Evolutionary conservation across 2,113 vertebrate genomes (phyloP).

Genomic region (Tapirus terrestris): DNA sequence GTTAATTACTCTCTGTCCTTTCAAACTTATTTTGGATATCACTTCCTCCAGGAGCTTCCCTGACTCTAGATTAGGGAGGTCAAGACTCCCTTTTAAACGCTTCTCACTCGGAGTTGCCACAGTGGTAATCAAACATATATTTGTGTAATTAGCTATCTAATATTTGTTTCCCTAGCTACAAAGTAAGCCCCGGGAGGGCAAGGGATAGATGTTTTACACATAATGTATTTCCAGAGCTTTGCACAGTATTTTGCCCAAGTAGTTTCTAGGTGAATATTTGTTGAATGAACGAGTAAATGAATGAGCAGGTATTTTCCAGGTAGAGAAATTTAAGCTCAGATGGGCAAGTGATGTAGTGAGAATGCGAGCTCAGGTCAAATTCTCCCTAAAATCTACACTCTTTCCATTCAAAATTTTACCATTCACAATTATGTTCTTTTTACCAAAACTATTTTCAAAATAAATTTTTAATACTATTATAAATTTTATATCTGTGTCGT

Average conservation of each 20-base stretch:
- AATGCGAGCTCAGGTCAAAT: neutral
- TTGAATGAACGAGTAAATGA: neutral
- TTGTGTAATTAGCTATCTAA: conserved; percentile 62
- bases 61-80: conserved; percentile 42
- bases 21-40: neutral
- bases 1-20: neutral
- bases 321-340: neutral
- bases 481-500: neutral
- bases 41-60: neutral
- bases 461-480: neutral
- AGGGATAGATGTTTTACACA: conserved; percentile 40
- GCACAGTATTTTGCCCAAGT: neutral
- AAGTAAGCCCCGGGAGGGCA: conserved; percentile 21
- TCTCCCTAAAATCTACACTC: neutral
- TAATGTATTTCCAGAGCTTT: neutral
- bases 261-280: conserved; percentile 5
- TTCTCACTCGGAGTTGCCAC: conserved; percentile 16
- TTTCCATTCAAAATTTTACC: neutral
- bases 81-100: neutral
- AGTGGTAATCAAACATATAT: conserved; percentile 58
- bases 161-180: conserved; percentile 51
- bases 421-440: neutral
- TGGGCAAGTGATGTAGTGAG: neutral
- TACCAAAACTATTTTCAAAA: neutral
- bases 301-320: conserved; percentile 15